Evolutionary conservation across 2,888 invertebrate species (phyloP).

Genomic region (Actias luna): DNA sequence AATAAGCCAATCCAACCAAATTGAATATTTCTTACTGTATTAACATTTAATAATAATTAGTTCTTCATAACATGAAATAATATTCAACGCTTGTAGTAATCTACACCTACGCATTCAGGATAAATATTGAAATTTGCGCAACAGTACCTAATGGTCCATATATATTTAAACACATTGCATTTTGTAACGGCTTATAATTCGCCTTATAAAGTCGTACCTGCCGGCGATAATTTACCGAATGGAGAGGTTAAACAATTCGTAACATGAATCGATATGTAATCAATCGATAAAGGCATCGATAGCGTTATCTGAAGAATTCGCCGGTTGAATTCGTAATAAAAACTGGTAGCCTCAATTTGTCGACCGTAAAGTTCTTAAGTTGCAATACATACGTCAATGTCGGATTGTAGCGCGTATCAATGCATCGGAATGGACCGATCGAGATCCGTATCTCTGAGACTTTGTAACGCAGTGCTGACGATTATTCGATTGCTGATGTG

Average conservation of each 20-base stretch:
- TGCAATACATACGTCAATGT: constrained; percentile 78
- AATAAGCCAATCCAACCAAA: no score
- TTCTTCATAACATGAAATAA: no score
- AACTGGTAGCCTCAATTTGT: constrained; percentile 72
- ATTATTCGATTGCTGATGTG: constrained; percentile 60
- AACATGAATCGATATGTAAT: constrained; percentile 37
- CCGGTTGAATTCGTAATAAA: constrained; percentile 51
- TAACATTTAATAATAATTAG: no score
- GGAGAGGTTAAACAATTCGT: constrained; percentile 3
- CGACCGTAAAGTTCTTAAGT: constrained; percentile 61
- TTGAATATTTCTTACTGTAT: no score
- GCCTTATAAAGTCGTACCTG: neutral
- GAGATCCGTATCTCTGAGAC: constrained; percentile 68
- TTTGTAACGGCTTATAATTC: neutral
- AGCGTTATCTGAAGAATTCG: constrained; percentile 47
- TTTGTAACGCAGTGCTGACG: constrained; percentile 63
- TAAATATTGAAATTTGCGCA: no score
- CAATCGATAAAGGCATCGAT: constrained; percentile 44
- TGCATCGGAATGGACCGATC: constrained; percentile 63
- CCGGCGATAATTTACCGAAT: neutral
- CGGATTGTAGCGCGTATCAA: constrained; percentile 63
- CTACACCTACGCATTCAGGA: no score
- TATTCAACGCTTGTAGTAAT: no score
- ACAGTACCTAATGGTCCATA: neutral
- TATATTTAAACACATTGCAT: neutral